Evolutionary conservation across 2,888 invertebrate genomes (phyloP), one percentile per base, ranked within the genome.

Genomic region (Heliconius aoede): DNA sequence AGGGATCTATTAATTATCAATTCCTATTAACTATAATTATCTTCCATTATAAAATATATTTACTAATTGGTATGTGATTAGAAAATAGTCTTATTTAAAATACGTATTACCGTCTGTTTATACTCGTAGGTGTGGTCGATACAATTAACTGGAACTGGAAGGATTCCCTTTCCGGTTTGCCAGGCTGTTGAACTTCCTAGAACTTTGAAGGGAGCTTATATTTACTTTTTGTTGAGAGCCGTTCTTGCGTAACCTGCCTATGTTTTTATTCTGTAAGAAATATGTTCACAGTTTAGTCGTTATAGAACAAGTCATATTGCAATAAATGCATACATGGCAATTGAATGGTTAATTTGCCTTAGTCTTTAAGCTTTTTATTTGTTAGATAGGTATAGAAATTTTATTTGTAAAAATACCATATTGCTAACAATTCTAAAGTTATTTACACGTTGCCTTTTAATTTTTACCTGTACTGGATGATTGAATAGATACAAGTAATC

Each of bases 181-280:
- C 82, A 86, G 89, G 89, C 84, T 88, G 86, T 88, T 90, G 90
- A 92, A 93, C 90, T 91, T 90, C 90, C 89, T 89, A 89, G 87
- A 87, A 84, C 88, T 65, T 65, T 89, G 90, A 90, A 92, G 90
- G 89, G 91, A 91, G 65, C 30, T 30, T 69, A 55, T 51, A 91
- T 90, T 89, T 81, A 84, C 86, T 91, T 92, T 92, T 93, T 93
- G 88, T 88, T 82, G 80, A 84, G 83, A 80, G 83, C 86, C 86
- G 85, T 84, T 91, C 91, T 92, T 94, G 94, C 92, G 91, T 93
- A 94, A 93, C 93, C 88, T 80, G 91, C 86, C 86, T 91, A 90
- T 90, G 91, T 85, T 88, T 86, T 85, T 88, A 65, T 87, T 89
- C 89, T 86, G 85, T 86, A 86, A 82, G 83, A 84, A 85, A 86